Base-by-base conservation (phyloP, 64 coral and sea anemone species). In the Stylophora pistillata region DNA sequence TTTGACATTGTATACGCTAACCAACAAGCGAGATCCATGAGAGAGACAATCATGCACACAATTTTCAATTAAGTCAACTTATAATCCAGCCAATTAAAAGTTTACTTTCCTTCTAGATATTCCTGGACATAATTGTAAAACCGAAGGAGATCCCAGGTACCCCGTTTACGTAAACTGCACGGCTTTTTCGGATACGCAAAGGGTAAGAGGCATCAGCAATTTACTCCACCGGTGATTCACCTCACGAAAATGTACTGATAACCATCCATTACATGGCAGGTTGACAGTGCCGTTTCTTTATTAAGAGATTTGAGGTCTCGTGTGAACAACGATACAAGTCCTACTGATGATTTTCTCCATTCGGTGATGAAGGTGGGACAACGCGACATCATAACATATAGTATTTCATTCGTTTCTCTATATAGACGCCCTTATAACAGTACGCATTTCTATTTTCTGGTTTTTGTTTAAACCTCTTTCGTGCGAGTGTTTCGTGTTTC, bases 161-260 rank as follows among this genome's bases (percentile, higher is more conserved):
- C 87, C 87, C 23, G 61, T 78, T 55, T 89, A 89, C 34, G 58
- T 89, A 21, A 31, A 89, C 14, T 89, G 87, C 87, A 79, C 29
- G 15, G 59, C 30, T 13, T 18, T 88, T 77, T 53, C 86, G 11
- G 53, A 76, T 17, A 55, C 74, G 5, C 28, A 78, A 30, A 89
- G 78, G 87, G 87, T 89, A 89, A 2, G 61, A 87, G 26, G 31
- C 37, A 4, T 25, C 54, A 10, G 6, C 18, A 26, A 47, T 41
- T 10, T 47, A 75, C n/a, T 2, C 52, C 18, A 18, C 30, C 10
- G 2, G 30, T 2, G 3, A 47, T 41, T 5, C 12, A 6, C 18
- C 52, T 75, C 18, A 75, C 15, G 3, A 9, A 75, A 3, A 68
- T 25, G 10, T 25, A 11, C 23, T 25, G 21, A 11, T 21, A 12